Conservation (phyloP, 2,888 invertebrate genomes). For the Zygaena filipendulae region DNA sequence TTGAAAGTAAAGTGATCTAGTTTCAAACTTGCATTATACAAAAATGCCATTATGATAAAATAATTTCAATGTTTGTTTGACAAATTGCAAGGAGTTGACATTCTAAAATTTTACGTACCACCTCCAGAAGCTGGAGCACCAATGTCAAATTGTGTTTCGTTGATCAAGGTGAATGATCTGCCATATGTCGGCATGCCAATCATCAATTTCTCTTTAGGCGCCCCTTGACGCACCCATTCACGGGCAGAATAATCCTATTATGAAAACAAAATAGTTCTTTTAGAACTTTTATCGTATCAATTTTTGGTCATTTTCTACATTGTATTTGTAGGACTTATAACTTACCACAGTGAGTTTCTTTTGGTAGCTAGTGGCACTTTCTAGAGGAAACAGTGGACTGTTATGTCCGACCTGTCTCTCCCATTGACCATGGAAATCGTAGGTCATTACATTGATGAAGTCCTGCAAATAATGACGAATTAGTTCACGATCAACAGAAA, state of each 20-base stretch:
- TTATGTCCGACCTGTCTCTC: constrained; percentile 94
- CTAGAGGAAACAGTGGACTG: constrained; percentile 88
- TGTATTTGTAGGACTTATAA: constrained; percentile 13
- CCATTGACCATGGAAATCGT: constrained; percentile 96
- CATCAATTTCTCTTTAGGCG: constrained; percentile 93
- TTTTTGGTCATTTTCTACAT: background rate
- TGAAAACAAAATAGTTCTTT: constrained; percentile 1
- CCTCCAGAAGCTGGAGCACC: constrained; percentile 92
- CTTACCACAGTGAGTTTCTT: constrained; percentile 92
- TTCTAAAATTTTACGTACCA: no score
- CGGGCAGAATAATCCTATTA: constrained; percentile 87
- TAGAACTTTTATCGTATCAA: background rate
- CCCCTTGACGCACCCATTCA: constrained; percentile 94
- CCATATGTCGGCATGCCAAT: constrained; percentile 97
- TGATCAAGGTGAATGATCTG: constrained; percentile 88
- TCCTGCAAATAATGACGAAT: constrained; percentile 57
- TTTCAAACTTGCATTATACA: no score
- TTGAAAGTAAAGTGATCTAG: no score
- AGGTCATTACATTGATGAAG: constrained; percentile 95
- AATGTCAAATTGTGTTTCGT: constrained; percentile 89
- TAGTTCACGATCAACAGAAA: background rate
- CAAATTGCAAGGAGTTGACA: no score
- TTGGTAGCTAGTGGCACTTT: constrained; percentile 90
- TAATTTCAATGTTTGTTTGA: no score
- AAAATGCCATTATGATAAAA: no score